Base-by-base conservation (phyloP, 2,113 vertebrate species). In the Oreochromis spilurus region DNA sequence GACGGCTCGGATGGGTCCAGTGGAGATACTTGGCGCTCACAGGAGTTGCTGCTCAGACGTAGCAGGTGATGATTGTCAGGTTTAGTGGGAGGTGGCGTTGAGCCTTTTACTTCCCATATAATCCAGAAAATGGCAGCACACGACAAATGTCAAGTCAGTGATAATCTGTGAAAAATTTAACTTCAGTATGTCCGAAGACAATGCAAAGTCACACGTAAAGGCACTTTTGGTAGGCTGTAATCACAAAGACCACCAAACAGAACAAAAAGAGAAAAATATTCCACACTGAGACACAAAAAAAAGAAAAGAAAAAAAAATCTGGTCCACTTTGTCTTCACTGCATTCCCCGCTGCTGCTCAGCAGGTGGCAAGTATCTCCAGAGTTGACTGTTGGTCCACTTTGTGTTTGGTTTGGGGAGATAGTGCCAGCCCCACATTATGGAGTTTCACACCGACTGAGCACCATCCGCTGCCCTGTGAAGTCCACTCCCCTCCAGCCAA, bases 141-240 rank as follows among this genome's bases (percentile, higher is more conserved):
- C 70, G 2, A 26, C 43, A 5, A 2, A 77, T 7, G 70, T 77
- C 9, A 12, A 50, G 1, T 7, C 9, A 62, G 60, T 50, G 14
- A 21, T 54, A 24, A 78, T 79, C 9, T n/a, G 21, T 67, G 14
- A 65, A 36, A 4, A 17, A 21, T 36, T 7, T 10, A 67, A 38
- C n/a, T 24, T 52, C 45, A 83, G 36, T 48, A 38, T 58, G 17
- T 8, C 48, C 13, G 2, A 48, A 48, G 58, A 50, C 17, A 2
- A 21, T 52, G 13, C 9, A 34, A 60, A 81, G 31, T 55, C 26
- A 60, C 45, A 29, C 24, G 24, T n/a, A 87, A 93, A 95, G 96
- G 96, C 96, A 96, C 94, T 94, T 95, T 34, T 86, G 92, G 89
- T 88, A 43, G 70, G 38, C 11, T 60, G 79, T 9, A 4, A 50